Evolutionary conservation across 2,797 vertebrate genomes (phyloP).

Genomic region (Vultur gryphus): DNA sequence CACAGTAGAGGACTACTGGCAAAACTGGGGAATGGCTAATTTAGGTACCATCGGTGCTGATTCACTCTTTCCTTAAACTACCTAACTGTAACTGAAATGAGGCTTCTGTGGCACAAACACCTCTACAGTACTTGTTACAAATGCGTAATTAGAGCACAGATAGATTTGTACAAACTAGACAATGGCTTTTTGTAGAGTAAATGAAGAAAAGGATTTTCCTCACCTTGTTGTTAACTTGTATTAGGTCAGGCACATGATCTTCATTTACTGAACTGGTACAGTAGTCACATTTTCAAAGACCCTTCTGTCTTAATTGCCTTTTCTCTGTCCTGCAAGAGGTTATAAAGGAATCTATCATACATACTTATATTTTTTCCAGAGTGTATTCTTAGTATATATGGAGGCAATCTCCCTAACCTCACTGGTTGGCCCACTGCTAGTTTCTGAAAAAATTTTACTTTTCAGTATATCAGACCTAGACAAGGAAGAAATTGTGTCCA

Average conservation of each 20-base stretch:
- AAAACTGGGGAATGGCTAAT: background rate
- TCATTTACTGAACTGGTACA: background rate
- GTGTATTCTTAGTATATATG: background rate
- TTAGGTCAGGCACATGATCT: background rate
- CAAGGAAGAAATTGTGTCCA: background rate
- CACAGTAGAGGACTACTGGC: background rate
- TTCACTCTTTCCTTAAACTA: background rate
- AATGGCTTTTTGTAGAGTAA: background rate
- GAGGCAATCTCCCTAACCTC: background rate
- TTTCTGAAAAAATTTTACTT: background rate
- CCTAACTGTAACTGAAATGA: background rate
- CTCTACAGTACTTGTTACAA: background rate
- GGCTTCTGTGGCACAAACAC: background rate
- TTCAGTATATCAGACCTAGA: background rate
- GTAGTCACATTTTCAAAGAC: background rate
- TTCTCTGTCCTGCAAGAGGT: background rate
- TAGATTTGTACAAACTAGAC: background rate
- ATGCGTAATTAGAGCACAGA: background rate
- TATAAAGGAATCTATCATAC: background rate
- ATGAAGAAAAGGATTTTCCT: background rate
- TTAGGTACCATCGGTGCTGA: background rate
- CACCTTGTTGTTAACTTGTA: background rate
- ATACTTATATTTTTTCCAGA: background rate
- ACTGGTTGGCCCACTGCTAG: background rate
- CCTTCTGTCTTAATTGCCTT: background rate